A percentile compares a stretch with the other conserved stretches of the same genome.
Conservation (phyloP, 2,888 invertebrate species). For the Baccha elongata region DNA sequence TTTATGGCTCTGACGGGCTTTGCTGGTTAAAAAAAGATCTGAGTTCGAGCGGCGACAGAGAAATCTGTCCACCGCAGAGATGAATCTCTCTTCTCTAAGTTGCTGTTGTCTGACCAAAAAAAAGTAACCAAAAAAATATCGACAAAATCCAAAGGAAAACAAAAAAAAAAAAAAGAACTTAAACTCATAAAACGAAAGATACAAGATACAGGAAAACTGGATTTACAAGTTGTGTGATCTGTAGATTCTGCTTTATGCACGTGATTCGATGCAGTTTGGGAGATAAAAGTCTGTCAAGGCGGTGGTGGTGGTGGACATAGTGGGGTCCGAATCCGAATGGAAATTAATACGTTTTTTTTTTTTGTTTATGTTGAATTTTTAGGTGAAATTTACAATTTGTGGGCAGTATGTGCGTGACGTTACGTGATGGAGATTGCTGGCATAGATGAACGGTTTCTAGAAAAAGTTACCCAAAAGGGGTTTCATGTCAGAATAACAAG, state of each 20-base stretch:
- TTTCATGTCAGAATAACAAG: conserved; percentile 26
- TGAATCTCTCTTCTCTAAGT: conserved; percentile 51
- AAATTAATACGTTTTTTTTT: conserved; percentile 7
- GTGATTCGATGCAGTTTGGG: conserved; percentile 68
- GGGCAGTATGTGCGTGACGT: conserved; percentile 60
- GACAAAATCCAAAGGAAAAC: not conserved
- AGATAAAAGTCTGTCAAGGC: conserved; percentile 55
- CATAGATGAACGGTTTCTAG: conserved; percentile 14
- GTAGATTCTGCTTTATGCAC: conserved; percentile 69
- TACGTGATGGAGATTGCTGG: conserved; percentile 34
- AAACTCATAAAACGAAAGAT: conserved; percentile 21
- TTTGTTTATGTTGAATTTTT: conserved; percentile 14
- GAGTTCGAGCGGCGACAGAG: conserved; percentile 43
- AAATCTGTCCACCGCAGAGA: conserved; percentile 57
- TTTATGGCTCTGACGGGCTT: conserved; percentile 55
- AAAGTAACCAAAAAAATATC: conserved; percentile 4
- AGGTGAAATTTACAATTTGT: conserved; percentile 65
- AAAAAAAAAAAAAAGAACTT: not conserved
- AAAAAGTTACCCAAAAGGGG: conserved; percentile 1
- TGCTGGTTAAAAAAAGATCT: conserved; percentile 51
- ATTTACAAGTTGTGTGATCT: conserved; percentile 72
- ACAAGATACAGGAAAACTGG: conserved; percentile 59
- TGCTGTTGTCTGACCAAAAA: conserved; percentile 45
- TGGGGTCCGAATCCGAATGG: conserved; percentile 36
- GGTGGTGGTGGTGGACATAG: not conserved